Evolutionary conservation across 2,888 invertebrate genomes (phyloP), one percentile per base, ranked within the genome.

Genomic region (Pseudolycoriella hygida): DNA sequence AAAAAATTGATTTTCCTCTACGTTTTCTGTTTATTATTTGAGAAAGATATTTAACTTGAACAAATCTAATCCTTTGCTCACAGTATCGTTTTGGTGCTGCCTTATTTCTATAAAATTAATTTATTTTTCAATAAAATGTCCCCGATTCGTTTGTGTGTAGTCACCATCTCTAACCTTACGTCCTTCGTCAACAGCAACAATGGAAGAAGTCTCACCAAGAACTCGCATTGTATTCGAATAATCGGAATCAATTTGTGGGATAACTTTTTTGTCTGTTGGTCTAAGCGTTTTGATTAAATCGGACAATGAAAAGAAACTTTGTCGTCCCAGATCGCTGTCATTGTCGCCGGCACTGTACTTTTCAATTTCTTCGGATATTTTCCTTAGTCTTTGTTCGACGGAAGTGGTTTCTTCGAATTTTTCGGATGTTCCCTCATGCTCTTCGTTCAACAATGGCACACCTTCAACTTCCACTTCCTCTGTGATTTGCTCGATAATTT

Each of bases 181-280:
- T 41, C 47, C 42, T 38, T 50, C 49, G 2, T 46, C 48, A 41
- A 45, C 43, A 30, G 17, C 17, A 3, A 57, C 56, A 37, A 57
- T 49, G 20, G 56, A 55, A 3, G 57, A 54, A 34, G 55, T 56
- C 48, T 65, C 64, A 49, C 64, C 64, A 40, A 65, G 56, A 15
- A 64, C 64, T 47, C 63, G 58, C 62, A 64, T 64, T 45, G 64
- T 64, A 51, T 64, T 63, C 15, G 65, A 64, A 51, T 65, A 65
- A 50, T 64, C 63, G 2, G 64, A 64, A 52, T 65, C 65, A 46
- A 65, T 65, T 55, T 65, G 65, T 30, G 64, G 64, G 40, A 61
- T 59, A 3, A 42, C 30, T 41, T 47, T 45, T 47, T 63, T 61
- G 19, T 64, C 64, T 45, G 60, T 61, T 30, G 64, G 64, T 38